phyloP scores from a whole-genome alignment of 2,888 invertebrate species.

The Bimastos eiseni region DNA sequence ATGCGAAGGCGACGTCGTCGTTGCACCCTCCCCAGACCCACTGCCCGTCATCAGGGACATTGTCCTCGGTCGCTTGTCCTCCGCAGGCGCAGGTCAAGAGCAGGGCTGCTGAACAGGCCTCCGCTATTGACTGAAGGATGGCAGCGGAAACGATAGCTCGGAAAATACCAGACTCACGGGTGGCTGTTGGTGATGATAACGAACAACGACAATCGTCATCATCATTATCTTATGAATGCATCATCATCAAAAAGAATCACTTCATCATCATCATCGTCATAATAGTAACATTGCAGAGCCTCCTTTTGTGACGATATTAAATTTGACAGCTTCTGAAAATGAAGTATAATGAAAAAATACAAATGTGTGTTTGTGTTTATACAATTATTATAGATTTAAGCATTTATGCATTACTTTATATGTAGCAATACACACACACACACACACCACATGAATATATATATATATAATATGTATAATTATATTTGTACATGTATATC shows the following conservation, averaged over 20 bases:
- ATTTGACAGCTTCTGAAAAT: no score
- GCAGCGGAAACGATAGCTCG: slow-evolving; percentile 95
- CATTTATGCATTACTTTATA: no score
- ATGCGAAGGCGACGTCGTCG: slow-evolving; percentile 92
- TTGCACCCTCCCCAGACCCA: slow-evolving; percentile 95
- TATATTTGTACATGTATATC: no score
- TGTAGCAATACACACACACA: no score
- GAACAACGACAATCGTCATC: background rate
- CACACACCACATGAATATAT: no score
- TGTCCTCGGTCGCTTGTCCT: background rate
- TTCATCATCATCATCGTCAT: background rate
- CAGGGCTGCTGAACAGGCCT: slow-evolving; percentile 90
- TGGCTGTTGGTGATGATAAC: slow-evolving; percentile 71
- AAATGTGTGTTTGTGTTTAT: no score
- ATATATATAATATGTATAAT: no score
- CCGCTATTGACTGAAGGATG: slow-evolving; percentile 88
- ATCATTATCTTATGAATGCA: background rate
- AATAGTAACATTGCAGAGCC: no score
- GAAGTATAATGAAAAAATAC: no score
- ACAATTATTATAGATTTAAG: no score
- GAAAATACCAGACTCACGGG: slow-evolving; percentile 92
- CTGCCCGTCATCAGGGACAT: slow-evolving; percentile 47
- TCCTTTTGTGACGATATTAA: no score
- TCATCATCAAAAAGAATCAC: background rate
- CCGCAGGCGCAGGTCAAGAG: slow-evolving; percentile 89